These are phyloP conservation scores for Mareca penelope DNA, from an alignment of 2,797 vertebrate species.

Conservation along the genomic window DNA sequence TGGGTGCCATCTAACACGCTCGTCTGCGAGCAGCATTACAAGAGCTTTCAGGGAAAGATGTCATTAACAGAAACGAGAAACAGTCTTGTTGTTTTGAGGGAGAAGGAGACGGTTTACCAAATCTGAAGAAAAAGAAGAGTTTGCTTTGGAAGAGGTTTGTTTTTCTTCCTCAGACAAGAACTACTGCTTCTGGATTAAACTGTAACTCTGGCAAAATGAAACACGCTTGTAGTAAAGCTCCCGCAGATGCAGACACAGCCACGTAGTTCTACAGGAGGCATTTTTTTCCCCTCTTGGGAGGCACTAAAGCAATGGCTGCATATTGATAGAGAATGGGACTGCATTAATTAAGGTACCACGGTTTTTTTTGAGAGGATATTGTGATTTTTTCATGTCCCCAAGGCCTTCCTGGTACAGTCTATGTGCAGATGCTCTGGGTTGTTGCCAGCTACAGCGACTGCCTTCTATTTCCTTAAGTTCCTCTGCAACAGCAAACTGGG, in stretches of 20 bases:
- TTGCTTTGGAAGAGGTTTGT: background rate
- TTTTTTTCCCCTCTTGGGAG: background rate
- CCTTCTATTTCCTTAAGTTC: background rate
- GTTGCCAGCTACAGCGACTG: background rate
- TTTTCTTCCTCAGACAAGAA: background rate
- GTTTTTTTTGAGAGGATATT: background rate
- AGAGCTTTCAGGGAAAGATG: background rate
- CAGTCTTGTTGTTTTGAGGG: rapidly evolving
- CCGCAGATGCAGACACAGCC: background rate
- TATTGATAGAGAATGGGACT: background rate
- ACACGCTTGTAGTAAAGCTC: background rate
- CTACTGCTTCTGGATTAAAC: background rate
- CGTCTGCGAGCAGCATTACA: background rate
- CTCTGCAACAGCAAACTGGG: background rate
- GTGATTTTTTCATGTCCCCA: background rate
- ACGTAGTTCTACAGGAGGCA: background rate
- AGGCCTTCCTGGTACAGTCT: background rate
- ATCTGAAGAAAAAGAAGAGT: background rate
- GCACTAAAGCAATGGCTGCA: background rate
- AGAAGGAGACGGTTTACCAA: background rate
- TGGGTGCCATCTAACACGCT: rapidly evolving
- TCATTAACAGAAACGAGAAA: background rate
- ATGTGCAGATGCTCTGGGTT: background rate
- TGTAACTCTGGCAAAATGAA: background rate
- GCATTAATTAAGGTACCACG: background rate